phyloP scores from a whole-genome alignment of 2,113 vertebrate species.

The Sander vitreus region DNA sequence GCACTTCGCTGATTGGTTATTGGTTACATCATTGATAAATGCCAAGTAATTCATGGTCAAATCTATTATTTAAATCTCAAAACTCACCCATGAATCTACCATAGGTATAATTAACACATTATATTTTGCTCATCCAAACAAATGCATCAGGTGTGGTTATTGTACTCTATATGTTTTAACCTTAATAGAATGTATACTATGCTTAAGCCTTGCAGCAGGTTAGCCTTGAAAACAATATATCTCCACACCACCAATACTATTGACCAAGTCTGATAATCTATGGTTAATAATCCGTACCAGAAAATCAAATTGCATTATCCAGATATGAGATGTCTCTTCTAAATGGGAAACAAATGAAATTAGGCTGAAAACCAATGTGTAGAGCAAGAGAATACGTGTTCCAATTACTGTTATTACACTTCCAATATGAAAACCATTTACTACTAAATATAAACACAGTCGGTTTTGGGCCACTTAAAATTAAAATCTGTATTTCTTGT shows the following conservation, averaged over 20 bases:
- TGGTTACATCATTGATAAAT: constrained; percentile 30
- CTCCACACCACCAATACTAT: too few species aligned
- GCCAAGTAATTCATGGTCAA: constrained; percentile 30
- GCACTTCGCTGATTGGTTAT: constrained; percentile 42
- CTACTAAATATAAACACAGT: not conserved
- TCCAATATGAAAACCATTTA: not conserved
- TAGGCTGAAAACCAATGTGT: not conserved
- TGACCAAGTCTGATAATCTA: not conserved
- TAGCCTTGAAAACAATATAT: not conserved
- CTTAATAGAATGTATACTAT: not conserved
- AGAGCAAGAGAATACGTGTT: not conserved
- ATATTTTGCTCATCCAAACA: not conserved
- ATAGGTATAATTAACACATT: constrained; percentile 27
- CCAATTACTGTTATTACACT: not conserved
- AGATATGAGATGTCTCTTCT: not conserved
- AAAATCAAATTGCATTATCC: not conserved
- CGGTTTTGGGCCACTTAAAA: not conserved
- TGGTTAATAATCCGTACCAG: not conserved
- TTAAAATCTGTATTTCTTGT: not conserved
- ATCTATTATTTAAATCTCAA: constrained; percentile 34
- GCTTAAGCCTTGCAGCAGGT: not conserved
- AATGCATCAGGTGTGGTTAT: not conserved
- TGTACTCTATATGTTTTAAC: not conserved
- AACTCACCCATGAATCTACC: constrained; percentile 34
- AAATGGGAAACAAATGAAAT: not conserved